Percentiles rank a stretch among this genome's conserved stretches.
phyloP scores from a whole-genome alignment of 1,140 invertebrate genomes.

The Zaprionus davidi region DNA sequence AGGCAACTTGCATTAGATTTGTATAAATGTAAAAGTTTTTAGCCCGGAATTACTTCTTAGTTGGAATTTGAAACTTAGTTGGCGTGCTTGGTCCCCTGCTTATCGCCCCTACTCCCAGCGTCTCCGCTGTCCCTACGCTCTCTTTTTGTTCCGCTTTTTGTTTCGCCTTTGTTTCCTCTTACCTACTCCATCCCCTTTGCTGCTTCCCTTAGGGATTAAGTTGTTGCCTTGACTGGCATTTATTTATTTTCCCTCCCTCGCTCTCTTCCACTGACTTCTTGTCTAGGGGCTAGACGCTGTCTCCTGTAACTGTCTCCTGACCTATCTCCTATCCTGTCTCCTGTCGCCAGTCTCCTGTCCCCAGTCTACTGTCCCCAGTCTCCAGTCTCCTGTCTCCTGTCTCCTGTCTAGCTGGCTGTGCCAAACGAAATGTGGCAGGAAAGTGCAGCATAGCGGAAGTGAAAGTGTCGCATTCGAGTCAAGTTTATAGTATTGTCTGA shows the following conservation, averaged over 20 bases:
- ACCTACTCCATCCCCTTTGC: constrained; percentile 11
- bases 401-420: constrained; percentile 32
- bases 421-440: constrained; percentile 70
- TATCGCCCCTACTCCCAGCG: neutral
- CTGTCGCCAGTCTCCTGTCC: neutral
- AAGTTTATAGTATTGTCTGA: constrained; percentile 24
- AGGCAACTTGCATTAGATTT: constrained; percentile 49
- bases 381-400: neutral
- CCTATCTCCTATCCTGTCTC: neutral
- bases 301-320: neutral
- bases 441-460: constrained; percentile 51
- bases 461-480: constrained; percentile 41
- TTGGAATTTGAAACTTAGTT: constrained; percentile 72
- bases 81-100: neutral
- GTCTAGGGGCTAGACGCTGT: neutral
- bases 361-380: neutral
- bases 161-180: constrained; percentile 16
- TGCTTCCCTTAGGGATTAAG: constrained; percentile 69
- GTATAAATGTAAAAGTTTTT: constrained; percentile 61
- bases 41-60: constrained; percentile 61
- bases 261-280: neutral
- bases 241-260: constrained; percentile 50
- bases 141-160: constrained; percentile 5
- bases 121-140: no score
- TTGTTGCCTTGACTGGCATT: constrained; percentile 66